phyloP scores from a whole-genome alignment of 2,888 invertebrate species.

The Stomorhina lunata region DNA sequence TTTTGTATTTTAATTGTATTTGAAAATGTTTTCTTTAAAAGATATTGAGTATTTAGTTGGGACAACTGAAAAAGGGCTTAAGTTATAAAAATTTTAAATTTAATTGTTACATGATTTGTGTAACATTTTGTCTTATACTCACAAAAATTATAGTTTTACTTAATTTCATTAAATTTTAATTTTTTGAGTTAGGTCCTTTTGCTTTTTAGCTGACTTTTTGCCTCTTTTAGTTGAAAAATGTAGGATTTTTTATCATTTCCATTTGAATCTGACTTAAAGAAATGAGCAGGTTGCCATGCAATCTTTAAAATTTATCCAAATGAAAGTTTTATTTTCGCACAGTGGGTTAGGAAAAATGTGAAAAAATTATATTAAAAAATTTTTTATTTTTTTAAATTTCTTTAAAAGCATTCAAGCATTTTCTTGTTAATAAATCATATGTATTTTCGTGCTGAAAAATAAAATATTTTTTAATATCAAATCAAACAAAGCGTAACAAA shows the following conservation, averaged over 20 bases:
- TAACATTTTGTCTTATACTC: too few relatives aligned
- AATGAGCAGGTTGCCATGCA: slow-evolving; percentile 49
- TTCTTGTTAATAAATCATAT: slow-evolving; percentile 23
- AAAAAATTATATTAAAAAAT: too few relatives aligned
- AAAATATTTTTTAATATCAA: slow-evolving; percentile 66
- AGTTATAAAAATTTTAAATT: too few relatives aligned
- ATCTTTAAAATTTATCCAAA: slow-evolving; percentile 40
- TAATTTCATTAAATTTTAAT: not conserved
- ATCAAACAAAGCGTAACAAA: slow-evolving; percentile 63
- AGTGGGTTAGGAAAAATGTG: too few relatives aligned
- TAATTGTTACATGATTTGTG: too few relatives aligned
- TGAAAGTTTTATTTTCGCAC: slow-evolving; percentile 26
- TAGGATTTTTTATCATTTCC: slow-evolving; percentile 37
- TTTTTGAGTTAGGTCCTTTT: too few relatives aligned
- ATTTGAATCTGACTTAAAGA: slow-evolving; percentile 18
- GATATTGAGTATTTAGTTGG: too few relatives aligned
- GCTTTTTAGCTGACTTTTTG: too few relatives aligned
- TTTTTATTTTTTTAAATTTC: not conserved
- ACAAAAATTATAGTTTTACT: not conserved
- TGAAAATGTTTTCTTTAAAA: slow-evolving; percentile 13
- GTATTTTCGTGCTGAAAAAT: not conserved
- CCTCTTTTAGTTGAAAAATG: too few relatives aligned
- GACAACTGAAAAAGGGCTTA: too few relatives aligned
- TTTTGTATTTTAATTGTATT: slow-evolving; percentile 18
- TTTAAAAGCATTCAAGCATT: slow-evolving; percentile 26